Percentiles rank a stretch among this genome's conserved stretches.
Evolutionary conservation across 2,113 vertebrate species (phyloP).

Genomic region (Halichoeres trimaculatus): DNA sequence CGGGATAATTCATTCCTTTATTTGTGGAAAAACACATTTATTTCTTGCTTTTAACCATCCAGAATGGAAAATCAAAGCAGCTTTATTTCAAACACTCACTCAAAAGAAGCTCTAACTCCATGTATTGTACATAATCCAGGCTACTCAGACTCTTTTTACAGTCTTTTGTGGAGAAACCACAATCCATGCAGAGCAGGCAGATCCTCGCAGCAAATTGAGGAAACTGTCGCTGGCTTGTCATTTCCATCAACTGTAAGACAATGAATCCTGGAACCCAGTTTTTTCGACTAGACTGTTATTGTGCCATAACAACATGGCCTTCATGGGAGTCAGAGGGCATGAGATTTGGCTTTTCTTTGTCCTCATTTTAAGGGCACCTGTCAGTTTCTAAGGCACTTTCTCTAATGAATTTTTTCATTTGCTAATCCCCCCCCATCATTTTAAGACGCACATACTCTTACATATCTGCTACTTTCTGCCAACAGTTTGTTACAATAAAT

Average conservation of each 20-base stretch:
- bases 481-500: too few species aligned
- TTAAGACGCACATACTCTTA: too few species aligned
- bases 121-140: background rate
- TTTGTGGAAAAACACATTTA: too few species aligned
- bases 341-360: background rate
- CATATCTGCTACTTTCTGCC: too few species aligned
- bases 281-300: background rate
- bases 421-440: too few species aligned
- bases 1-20: too few species aligned
- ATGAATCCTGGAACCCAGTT: background rate
- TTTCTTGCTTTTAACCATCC: background rate
- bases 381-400: background rate
- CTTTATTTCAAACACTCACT: too few species aligned
- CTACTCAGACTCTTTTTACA: background rate
- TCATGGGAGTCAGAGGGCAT: background rate
- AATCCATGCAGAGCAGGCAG: background rate
- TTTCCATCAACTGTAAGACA: background rate
- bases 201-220: background rate
- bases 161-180: background rate
- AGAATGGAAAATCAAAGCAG: background rate
- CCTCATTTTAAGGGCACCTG: background rate
- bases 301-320: too few species aligned
- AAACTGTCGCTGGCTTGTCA: background rate
- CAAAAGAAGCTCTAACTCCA: background rate
- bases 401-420: background rate